Evolutionary conservation across 1,140 invertebrate genomes (phyloP), one percentile per base, ranked within the genome.

Genomic region (Drosophila burlai): DNA sequence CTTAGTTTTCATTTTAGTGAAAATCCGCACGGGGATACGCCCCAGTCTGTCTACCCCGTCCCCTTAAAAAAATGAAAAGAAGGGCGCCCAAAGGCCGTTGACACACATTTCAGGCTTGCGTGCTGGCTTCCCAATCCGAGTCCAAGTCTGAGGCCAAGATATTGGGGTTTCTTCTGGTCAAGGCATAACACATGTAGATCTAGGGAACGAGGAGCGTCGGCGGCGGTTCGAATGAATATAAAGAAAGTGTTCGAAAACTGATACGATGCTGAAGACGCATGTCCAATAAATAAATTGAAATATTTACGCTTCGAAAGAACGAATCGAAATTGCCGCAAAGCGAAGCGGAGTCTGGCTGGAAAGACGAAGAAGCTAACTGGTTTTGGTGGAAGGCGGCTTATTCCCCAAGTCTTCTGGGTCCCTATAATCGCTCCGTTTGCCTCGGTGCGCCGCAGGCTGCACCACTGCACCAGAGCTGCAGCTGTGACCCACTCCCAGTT

Each of bases 401-500:
- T 52, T 67, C 54, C 54, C 54, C 49, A 50, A 75, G 59, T 71
- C 80, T 21, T 52, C n/a, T 60, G 66, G 73, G 74, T 87, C 83
- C 85, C 83, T 87, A 87, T 87, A 87, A 87, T 83, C 83, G 83
- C 80, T 76, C 66, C 83, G 59, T 85, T 86, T 66, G 78, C 46
- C 61, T 69, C 47, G 3, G 40, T 13, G 50, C 29, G 40, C 65
- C 62, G 57, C 62, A 60, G 68, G 49, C 60, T 64, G 68, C 73
- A 40, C 67, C 50, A 46, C 31, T 21, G 55, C 46, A 42, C 63
- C 26, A 31, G 31, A 54, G 71, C 68, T 86, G 83, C 83, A 89
- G 84, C 83, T 87, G 83, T 87, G 84, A 87, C 83, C 83, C 83
- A 87, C 83, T 87, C 84, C 81, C 83, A 89, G 83, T 87, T 87